A percentile compares a stretch with the other conserved stretches of the same genome.
phyloP scores from a whole-genome alignment of 30 jellyfish, hydroid and myxozoan genomes.

The Nemopilema nomurai region DNA sequence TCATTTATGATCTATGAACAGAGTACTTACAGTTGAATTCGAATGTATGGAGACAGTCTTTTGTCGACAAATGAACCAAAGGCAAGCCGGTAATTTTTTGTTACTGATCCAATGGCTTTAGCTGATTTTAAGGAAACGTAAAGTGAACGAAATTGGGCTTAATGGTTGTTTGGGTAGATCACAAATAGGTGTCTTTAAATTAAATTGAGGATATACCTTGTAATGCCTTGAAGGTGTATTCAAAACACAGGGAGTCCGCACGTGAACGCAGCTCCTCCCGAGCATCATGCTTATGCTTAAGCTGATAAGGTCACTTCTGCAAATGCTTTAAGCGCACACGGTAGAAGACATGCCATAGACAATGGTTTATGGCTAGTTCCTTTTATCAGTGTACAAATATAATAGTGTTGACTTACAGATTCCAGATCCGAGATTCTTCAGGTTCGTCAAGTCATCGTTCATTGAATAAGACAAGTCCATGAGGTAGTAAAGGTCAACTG shows the following conservation, averaged over 20 bases:
- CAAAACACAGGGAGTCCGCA: no score
- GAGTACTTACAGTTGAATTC: slow-evolving; percentile 64
- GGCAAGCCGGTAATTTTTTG: slow-evolving; percentile 80
- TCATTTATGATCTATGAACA: no score
- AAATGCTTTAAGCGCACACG: no score
- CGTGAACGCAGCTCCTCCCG: no score
- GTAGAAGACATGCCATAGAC: no score
- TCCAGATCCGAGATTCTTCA: slow-evolving; percentile 72
- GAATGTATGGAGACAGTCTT: slow-evolving; percentile 83
- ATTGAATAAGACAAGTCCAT: slow-evolving; percentile 97
- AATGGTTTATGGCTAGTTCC: no score
- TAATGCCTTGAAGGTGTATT: no score
- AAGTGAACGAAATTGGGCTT: not conserved
- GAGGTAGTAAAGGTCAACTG: slow-evolving; percentile 91
- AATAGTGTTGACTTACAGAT: slow-evolving; percentile 62
- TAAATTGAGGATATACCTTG: no score
- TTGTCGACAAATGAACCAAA: slow-evolving; percentile 97
- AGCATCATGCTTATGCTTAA: no score
- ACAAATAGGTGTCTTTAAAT: not conserved
- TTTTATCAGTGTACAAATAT: no score
- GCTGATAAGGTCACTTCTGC: no score
- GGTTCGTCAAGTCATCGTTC: slow-evolving; percentile 86
- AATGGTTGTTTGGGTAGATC: not conserved
- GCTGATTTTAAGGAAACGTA: slow-evolving; percentile 48
- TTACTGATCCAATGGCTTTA: slow-evolving; percentile 67